phyloP scores from a whole-genome alignment of 2,888 invertebrate genomes.

The Eupithecia pulchellata region DNA sequence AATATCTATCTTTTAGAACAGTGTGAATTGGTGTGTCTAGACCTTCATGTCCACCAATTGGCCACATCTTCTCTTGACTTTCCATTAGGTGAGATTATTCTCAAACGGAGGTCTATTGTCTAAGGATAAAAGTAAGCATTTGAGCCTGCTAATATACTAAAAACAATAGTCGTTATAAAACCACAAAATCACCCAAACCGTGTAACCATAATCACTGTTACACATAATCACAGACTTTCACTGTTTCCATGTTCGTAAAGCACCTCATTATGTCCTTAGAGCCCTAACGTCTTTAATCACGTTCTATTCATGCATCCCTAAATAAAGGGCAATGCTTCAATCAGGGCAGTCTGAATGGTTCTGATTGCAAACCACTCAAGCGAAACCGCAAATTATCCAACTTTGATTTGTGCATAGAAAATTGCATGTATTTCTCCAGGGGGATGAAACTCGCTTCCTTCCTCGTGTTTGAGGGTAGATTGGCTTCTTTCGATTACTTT shows the following conservation, averaged over 20 bases:
- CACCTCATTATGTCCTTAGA: constrained; percentile 34
- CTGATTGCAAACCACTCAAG: constrained; percentile 40
- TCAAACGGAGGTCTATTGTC: too few species aligned
- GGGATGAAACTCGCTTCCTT: constrained; percentile 15
- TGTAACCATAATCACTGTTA: neutral
- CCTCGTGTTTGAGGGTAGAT: constrained; percentile 9
- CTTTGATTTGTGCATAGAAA: constrained; percentile 40
- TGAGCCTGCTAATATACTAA: too few species aligned
- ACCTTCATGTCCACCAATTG: too few species aligned
- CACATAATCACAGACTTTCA: neutral
- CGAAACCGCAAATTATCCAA: constrained; percentile 41
- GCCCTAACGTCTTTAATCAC: constrained; percentile 43
- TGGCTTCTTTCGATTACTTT: constrained; percentile 17
- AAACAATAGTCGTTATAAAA: neutral
- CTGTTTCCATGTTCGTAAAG: constrained; percentile 9
- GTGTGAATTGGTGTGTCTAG: too few species aligned
- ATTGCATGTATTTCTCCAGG: constrained; percentile 43
- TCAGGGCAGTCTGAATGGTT: constrained; percentile 30
- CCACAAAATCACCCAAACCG: neutral
- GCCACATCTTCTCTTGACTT: too few species aligned
- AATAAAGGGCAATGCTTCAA: constrained; percentile 44
- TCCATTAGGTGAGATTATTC: too few species aligned
- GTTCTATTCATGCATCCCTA: constrained; percentile 39
- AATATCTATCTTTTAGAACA: too few species aligned
- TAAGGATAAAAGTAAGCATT: too few species aligned